phyloP scores from a whole-genome alignment of 2,113 vertebrate species.

The Hyperopisus bebe region DNA sequence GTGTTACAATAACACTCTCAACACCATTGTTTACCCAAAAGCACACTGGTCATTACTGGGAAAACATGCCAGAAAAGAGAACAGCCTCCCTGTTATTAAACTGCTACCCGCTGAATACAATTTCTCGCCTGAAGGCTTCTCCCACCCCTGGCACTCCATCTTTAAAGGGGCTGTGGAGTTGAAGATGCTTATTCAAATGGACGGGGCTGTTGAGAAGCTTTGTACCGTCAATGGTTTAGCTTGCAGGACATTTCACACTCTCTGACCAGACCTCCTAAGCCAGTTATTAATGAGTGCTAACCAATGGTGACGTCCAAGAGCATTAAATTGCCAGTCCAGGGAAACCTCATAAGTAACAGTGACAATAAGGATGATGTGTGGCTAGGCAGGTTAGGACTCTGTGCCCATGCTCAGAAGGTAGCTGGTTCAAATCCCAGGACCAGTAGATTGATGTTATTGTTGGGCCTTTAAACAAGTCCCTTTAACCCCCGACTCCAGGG shows the following conservation, averaged over 20 bases:
- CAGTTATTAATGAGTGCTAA: background rate
- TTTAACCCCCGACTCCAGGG: background rate
- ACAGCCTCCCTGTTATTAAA: slow-evolving; percentile 6
- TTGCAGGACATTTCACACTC: background rate
- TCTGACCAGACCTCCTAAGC: background rate
- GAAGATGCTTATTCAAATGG: background rate
- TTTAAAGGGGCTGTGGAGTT: background rate
- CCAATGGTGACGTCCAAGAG: background rate
- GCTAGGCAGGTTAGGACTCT: background rate
- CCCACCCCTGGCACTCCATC: no score
- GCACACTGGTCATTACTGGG: background rate
- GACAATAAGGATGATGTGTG: background rate
- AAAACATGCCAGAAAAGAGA: background rate
- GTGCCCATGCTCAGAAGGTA: background rate
- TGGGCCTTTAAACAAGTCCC: background rate
- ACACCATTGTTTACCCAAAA: background rate
- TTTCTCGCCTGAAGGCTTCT: background rate
- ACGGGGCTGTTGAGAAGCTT: background rate
- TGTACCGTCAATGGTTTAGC: background rate
- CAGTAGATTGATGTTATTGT: background rate
- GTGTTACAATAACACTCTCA: background rate
- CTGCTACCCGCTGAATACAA: background rate
- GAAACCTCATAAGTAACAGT: background rate
- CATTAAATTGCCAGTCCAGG: background rate
- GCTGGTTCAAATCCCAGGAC: background rate